phyloP scores from a whole-genome alignment of 1,140 invertebrate species.

The Oppia nitens region DNA sequence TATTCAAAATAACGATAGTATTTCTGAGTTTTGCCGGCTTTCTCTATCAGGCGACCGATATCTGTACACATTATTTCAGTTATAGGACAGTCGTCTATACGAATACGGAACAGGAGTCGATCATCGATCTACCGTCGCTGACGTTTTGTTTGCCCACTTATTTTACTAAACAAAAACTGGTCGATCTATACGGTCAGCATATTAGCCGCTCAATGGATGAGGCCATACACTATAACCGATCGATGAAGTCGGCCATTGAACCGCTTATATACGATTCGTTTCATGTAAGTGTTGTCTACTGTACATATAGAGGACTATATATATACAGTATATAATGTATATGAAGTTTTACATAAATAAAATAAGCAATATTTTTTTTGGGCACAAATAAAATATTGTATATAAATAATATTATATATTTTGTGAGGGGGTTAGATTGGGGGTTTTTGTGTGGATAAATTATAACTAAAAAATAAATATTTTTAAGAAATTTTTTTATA shows the following conservation, averaged over 20 bases:
- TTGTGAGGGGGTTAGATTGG: too few species aligned
- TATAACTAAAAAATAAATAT: too few species aligned
- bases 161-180: conserved; percentile 7
- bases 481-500: too few species aligned
- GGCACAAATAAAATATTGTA: too few species aligned
- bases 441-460: too few species aligned
- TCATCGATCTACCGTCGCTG: conserved; percentile 10
- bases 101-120: conserved; percentile 13
- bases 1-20: conserved; percentile 9
- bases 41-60: conserved; percentile 12
- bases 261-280: conserved; percentile 12
- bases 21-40: conserved; percentile 12
- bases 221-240: neutral
- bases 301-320: too few species aligned
- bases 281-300: conserved; percentile 7
- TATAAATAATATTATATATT: too few species aligned
- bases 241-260: conserved; percentile 4
- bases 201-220: conserved; percentile 7
- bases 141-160: conserved; percentile 13
- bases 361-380: too few species aligned
- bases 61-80: conserved; percentile 10
- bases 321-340: too few species aligned
- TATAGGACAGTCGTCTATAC: conserved; percentile 13
- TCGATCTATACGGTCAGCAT: conserved; percentile 3
- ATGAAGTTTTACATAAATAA: too few species aligned